Percentiles rank a stretch among this genome's conserved stretches.
phyloP scores from a whole-genome alignment of 2,113 vertebrate genomes.

The Pithys albifrons region DNA sequence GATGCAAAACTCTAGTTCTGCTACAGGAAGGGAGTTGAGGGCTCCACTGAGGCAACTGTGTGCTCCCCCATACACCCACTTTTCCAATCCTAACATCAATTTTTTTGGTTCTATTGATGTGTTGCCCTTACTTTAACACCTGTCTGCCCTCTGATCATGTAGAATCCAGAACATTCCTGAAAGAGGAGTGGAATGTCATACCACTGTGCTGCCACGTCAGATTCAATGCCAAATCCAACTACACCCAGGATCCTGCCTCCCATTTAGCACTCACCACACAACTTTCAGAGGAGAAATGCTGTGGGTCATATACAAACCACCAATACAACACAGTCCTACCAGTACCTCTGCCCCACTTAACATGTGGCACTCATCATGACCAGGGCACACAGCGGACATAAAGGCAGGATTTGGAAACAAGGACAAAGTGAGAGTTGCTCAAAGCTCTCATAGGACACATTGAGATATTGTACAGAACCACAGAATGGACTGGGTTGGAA shows the following conservation, averaged over 20 bases:
- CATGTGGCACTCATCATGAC: neutral
- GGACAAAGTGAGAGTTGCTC: neutral
- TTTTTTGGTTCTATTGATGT: neutral
- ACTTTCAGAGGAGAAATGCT: neutral
- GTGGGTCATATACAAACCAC: neutral
- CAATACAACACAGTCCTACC: neutral
- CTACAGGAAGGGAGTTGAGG: neutral
- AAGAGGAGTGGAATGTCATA: neutral
- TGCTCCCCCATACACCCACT: neutral
- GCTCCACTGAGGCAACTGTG: neutral
- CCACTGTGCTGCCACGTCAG: neutral
- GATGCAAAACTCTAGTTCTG: neutral
- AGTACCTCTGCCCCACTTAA: neutral
- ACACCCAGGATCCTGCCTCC: neutral
- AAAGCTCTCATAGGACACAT: neutral
- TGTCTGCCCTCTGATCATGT: rapidly evolving
- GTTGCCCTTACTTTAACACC: neutral
- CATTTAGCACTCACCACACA: rapidly evolving
- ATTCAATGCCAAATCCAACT: neutral
- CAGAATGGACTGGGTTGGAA: too few species aligned
- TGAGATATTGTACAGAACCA: neutral
- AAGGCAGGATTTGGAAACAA: neutral
- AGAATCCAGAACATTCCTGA: neutral
- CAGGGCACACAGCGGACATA: neutral
- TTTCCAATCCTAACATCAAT: neutral